A percentile compares a stretch with the other conserved stretches of the same genome.
Evolutionary conservation across 2,888 invertebrate species (phyloP).

Genomic region (Ernsta delagoae): DNA sequence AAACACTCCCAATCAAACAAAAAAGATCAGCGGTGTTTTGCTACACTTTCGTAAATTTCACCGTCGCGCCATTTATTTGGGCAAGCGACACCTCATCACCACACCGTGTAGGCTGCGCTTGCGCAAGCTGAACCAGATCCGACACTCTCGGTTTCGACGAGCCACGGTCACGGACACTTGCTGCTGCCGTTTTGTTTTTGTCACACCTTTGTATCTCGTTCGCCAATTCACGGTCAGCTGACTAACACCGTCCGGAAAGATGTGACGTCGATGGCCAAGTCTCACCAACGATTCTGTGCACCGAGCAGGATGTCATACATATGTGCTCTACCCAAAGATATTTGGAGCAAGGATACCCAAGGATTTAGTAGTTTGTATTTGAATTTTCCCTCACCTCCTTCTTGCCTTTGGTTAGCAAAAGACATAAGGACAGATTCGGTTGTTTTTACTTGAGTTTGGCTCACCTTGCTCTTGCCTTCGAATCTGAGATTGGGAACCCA

Average conservation of each 20-base stretch:
- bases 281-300: no score
- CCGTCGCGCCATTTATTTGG: neutral
- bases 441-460: no score
- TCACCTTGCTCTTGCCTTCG: no score
- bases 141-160: conserved; percentile 70
- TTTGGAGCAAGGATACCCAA: no score
- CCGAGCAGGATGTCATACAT: no score
- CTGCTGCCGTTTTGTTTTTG: conserved; percentile 46
- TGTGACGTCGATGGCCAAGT: neutral
- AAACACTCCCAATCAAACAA: neutral
- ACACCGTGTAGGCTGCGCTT: conserved; percentile 21
- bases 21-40: neutral
- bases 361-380: no score
- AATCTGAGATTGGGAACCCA: neutral
- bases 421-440: no score
- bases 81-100: conserved; percentile 8
- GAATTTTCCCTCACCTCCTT: no score
- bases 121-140: conserved; percentile 64
- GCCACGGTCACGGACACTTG: conserved; percentile 73
- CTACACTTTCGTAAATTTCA: conserved; percentile 9
- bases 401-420: no score
- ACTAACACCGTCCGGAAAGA: neutral
- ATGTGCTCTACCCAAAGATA: no score
- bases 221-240: conserved; percentile 40
- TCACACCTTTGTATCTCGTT: conserved; percentile 39